phyloP scores from a whole-genome alignment of 2,888 invertebrate genomes.

The Scaptomyza parva region DNA sequence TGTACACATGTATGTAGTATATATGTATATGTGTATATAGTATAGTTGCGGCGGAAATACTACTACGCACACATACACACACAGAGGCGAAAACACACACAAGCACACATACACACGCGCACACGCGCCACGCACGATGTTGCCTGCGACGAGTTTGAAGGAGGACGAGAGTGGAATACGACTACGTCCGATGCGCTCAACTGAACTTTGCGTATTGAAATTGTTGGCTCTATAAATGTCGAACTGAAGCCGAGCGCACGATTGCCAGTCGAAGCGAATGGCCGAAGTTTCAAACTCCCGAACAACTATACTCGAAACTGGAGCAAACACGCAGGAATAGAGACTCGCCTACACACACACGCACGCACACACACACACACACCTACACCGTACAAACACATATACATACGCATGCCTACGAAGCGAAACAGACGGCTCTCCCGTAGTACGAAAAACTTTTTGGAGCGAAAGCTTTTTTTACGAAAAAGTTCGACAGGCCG shows the following conservation, averaged over 20 bases:
- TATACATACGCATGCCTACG: conserved; percentile 20
- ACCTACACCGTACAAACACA: conserved; percentile 8
- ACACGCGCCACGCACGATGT: conserved; percentile 64
- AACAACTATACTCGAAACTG: conserved; percentile 56
- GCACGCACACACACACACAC: conserved; percentile 23
- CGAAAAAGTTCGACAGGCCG: conserved; percentile 59
- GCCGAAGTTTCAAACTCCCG: conserved; percentile 41
- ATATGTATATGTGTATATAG: conserved; percentile 32
- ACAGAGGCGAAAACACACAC: conserved; percentile 32
- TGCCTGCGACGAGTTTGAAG: conserved; percentile 44
- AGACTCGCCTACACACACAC: too few species aligned
- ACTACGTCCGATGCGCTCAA: conserved; percentile 82
- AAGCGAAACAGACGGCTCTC: conserved; percentile 46
- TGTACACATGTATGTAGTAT: conserved; percentile 26
- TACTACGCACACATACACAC: conserved; percentile 62
- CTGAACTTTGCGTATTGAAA: conserved; percentile 82
- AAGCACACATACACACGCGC: conserved; percentile 16
- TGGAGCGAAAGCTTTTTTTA: conserved; percentile 74
- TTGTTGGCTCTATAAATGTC: conserved; percentile 53
- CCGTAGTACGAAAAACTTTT: conserved; percentile 39
- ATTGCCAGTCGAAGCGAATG: conserved; percentile 33
- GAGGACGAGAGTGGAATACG: conserved; percentile 53
- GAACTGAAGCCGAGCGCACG: conserved; percentile 47
- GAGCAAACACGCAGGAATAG: conserved; percentile 68
- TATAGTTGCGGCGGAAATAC: conserved; percentile 61